A percentile compares a stretch with the other conserved stretches of the same genome.
These are phyloP conservation scores for Ctenopoma kingsleyae DNA, from an alignment of 2,797 vertebrate genomes.

Conservation along the genomic window DNA sequence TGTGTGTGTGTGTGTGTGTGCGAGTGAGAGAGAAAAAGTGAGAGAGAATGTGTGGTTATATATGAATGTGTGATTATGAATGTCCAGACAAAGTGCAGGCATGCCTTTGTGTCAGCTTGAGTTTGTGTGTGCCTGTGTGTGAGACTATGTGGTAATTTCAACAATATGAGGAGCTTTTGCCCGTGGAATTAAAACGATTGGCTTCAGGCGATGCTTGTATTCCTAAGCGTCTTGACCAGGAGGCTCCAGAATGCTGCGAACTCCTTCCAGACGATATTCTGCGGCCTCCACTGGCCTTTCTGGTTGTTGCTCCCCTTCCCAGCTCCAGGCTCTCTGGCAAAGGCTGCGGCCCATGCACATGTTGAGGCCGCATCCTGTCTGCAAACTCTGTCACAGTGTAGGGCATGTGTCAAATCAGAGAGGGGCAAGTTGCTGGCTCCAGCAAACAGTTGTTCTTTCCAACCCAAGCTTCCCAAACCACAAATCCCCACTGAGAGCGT, in stretches of 20 bases:
- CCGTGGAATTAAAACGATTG: slow-evolving; percentile 67
- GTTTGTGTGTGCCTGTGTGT: slow-evolving; percentile 51
- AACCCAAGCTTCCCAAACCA: slow-evolving; percentile 77
- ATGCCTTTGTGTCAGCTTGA: slow-evolving; percentile 72
- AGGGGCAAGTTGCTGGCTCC: slow-evolving; percentile 71
- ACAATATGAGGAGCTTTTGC: slow-evolving; percentile 59
- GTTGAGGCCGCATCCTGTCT: slow-evolving; percentile 67
- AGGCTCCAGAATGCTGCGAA: slow-evolving; percentile 73
- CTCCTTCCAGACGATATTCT: slow-evolving; percentile 65
- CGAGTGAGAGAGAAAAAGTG: slow-evolving; percentile 1
- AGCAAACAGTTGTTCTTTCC: slow-evolving; percentile 77
- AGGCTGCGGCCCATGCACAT: slow-evolving; percentile 44
- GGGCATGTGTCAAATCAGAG: slow-evolving; percentile 77
- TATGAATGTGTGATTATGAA: slow-evolving; percentile 76
- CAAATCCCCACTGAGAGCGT: slow-evolving; percentile 77
- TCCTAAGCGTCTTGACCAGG: slow-evolving; percentile 65
- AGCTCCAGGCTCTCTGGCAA: slow-evolving; percentile 58
- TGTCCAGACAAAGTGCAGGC: slow-evolving; percentile 77
- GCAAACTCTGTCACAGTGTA: slow-evolving; percentile 61
- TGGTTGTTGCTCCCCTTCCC: slow-evolving; percentile 48
- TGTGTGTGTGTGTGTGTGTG: slow-evolving; percentile 14
- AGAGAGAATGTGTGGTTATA: slow-evolving; percentile 64
- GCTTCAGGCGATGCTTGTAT: slow-evolving; percentile 44
- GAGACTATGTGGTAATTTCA: slow-evolving; percentile 66
- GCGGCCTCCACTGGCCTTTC: slow-evolving; percentile 44